These are phyloP conservation scores for Meandrusa payeni DNA, from an alignment of 2,888 invertebrate species.

Conservation along the genomic window DNA sequence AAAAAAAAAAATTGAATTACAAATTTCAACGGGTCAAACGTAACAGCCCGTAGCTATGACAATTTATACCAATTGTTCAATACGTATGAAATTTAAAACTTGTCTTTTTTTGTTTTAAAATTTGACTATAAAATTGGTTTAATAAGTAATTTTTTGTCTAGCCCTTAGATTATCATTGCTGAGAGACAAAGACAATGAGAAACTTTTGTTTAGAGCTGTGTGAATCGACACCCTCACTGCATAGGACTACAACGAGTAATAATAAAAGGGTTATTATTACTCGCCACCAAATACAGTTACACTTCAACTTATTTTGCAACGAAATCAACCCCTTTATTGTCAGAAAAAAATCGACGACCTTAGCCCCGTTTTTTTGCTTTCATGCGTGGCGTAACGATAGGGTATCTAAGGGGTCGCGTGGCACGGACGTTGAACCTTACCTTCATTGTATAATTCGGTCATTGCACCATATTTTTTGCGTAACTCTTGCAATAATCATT, in stretches of 20 bases:
- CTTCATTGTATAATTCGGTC: conserved; percentile 25
- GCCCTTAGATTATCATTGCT: no score
- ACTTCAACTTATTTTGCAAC: conserved; percentile 17
- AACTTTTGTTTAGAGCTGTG: no score
- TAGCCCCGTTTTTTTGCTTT: conserved; percentile 44
- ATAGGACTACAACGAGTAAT: conserved; percentile 4
- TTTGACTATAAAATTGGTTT: no score
- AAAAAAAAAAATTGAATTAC: no score
- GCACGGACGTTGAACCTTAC: conserved; percentile 64
- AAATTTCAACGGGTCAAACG: no score
- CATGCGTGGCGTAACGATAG: conserved; percentile 42
- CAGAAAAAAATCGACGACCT: conserved; percentile 49
- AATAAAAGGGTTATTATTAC: conserved; percentile 3
- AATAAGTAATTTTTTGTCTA: no score
- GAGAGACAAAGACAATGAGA: no score
- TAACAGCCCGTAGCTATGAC: no score
- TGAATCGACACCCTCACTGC: conserved; percentile 14
- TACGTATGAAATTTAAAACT: no score
- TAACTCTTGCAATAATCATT: neutral
- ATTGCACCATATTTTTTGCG: conserved; percentile 9
- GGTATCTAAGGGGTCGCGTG: conserved; percentile 55
- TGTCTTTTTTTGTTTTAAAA: no score
- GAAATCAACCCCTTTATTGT: conserved; percentile 25
- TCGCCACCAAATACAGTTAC: conserved; percentile 17
- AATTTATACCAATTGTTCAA: no score